Conservation (phyloP, 2,888 invertebrate species). For the Punctoribates punctum region DNA sequence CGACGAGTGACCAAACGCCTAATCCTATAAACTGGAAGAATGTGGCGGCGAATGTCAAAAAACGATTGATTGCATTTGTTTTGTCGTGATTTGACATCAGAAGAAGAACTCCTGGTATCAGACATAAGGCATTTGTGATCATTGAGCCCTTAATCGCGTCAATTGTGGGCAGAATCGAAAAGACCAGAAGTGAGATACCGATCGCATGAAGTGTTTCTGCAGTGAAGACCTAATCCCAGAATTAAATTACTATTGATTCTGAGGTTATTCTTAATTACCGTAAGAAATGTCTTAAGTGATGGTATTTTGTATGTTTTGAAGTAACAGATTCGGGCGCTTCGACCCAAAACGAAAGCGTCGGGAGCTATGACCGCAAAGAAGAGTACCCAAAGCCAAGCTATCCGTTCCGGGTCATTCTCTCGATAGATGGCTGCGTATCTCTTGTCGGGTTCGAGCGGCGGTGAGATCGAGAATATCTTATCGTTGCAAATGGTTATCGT, state of each 20-base stretch:
- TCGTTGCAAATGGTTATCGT: constrained; percentile 43
- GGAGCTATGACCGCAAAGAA: constrained; percentile 51
- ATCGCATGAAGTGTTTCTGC: constrained; percentile 50
- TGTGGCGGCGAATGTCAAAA: not conserved
- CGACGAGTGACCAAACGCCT: constrained; percentile 20
- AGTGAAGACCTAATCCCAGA: constrained; percentile 8
- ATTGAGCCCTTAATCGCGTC: constrained; percentile 57
- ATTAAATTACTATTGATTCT: too few relatives aligned
- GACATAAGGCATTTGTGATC: constrained; percentile 57
- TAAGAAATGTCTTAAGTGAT: constrained; percentile 43
- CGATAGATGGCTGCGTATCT: constrained; percentile 32
- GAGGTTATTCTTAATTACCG: constrained; percentile 40
- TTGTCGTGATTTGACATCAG: constrained; percentile 48
- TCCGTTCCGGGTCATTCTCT: constrained; percentile 47
- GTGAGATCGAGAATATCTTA: constrained; percentile 39
- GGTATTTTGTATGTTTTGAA: constrained; percentile 50
- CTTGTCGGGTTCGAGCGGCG: constrained; percentile 32
- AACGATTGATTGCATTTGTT: too few relatives aligned
- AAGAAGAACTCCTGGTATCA: constrained; percentile 62
- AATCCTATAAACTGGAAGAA: constrained; percentile 15
- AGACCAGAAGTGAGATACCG: constrained; percentile 57
- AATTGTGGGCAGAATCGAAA: constrained; percentile 56
- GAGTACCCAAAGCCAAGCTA: constrained; percentile 52
- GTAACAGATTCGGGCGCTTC: constrained; percentile 50
- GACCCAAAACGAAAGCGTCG: constrained; percentile 50